Percentiles rank a stretch among this genome's conserved stretches.
Evolutionary conservation across 2,797 vertebrate genomes (phyloP).

Genomic region (Sphaeramia orbicularis): DNA sequence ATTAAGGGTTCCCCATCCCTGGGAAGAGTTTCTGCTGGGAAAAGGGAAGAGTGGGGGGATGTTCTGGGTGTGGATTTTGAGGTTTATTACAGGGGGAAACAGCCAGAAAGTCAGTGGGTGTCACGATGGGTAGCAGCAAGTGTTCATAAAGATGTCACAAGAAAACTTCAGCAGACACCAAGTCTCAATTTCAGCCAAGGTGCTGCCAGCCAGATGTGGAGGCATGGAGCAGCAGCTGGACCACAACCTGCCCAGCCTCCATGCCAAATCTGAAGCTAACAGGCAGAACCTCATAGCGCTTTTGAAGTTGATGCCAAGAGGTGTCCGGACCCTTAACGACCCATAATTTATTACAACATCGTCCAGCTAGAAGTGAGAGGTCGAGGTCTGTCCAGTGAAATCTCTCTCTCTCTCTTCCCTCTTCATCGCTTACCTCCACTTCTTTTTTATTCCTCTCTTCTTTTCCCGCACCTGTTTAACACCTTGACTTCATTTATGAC

Average conservation of each 20-base stretch:
- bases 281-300: slow-evolving; percentile 74
- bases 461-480: slow-evolving; percentile 82
- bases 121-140: slow-evolving; percentile 70
- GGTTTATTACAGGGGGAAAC: slow-evolving; percentile 53
- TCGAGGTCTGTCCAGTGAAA: slow-evolving; percentile 74
- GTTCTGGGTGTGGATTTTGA: slow-evolving; percentile 26
- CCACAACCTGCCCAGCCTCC: slow-evolving; percentile 71
- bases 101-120: slow-evolving; percentile 48
- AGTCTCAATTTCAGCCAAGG: slow-evolving; percentile 86
- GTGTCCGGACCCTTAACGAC: slow-evolving; percentile 85
- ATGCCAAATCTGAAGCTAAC: slow-evolving; percentile 79
- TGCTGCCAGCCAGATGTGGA: slow-evolving; percentile 88
- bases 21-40: slow-evolving; percentile 37
- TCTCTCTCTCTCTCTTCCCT: slow-evolving; percentile 56
- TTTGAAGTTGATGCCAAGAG: slow-evolving; percentile 87
- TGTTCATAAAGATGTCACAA: slow-evolving; percentile 88
- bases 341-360: slow-evolving; percentile 82
- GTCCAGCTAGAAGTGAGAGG: slow-evolving; percentile 77
- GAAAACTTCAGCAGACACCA: slow-evolving; percentile 84
- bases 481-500: slow-evolving; percentile 79
- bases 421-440: slow-evolving; percentile 22
- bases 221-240: slow-evolving; percentile 67
- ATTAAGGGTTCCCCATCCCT: slow-evolving; percentile 69
- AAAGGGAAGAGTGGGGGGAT: slow-evolving; percentile 41
- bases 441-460: slow-evolving; percentile 48